Evolutionary conservation across 2,888 invertebrate species (phyloP).

Genomic region (Galeopsomyia nigrocyanea): DNA sequence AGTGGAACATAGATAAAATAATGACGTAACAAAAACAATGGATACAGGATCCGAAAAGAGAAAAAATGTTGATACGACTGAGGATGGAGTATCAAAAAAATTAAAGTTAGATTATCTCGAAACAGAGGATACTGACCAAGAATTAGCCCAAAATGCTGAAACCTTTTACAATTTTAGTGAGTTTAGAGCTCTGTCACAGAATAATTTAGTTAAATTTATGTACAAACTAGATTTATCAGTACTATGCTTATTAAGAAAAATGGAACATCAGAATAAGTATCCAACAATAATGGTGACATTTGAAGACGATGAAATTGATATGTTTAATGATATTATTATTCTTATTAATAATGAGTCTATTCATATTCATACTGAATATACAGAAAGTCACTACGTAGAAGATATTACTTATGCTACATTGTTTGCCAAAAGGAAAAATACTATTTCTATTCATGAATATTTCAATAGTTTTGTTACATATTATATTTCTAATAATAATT

Average conservation of each 20-base stretch:
- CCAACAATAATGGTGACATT: conserved; percentile 53
- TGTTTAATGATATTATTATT: conserved; percentile 51
- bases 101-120: background rate
- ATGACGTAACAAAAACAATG: too few species aligned
- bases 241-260: conserved; percentile 52
- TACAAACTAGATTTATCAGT: conserved; percentile 55
- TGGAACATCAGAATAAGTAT: conserved; percentile 54
- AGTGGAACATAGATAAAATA: too few species aligned
- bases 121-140: background rate
- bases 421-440: conserved; percentile 51
- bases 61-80: background rate
- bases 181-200: conserved; percentile 48
- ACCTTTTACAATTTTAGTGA: too few species aligned
- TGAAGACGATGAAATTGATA: conserved; percentile 49
- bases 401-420: conserved; percentile 52
- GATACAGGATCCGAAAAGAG: too few species aligned
- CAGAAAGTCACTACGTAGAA: conserved; percentile 50
- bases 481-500: conserved; percentile 46
- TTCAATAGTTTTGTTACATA: conserved; percentile 55
- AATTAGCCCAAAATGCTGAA: too few species aligned
- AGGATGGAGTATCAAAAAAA: conserved; percentile 45
- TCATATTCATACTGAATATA: conserved; percentile 54
- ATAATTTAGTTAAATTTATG: conserved; percentile 53
- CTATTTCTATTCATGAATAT: conserved; percentile 51
- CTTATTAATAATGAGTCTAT: conserved; percentile 52